Percentiles rank a stretch among this genome's conserved stretches.
phyloP scores from a whole-genome alignment of 2,888 invertebrate species.

The Papilio gigon region DNA sequence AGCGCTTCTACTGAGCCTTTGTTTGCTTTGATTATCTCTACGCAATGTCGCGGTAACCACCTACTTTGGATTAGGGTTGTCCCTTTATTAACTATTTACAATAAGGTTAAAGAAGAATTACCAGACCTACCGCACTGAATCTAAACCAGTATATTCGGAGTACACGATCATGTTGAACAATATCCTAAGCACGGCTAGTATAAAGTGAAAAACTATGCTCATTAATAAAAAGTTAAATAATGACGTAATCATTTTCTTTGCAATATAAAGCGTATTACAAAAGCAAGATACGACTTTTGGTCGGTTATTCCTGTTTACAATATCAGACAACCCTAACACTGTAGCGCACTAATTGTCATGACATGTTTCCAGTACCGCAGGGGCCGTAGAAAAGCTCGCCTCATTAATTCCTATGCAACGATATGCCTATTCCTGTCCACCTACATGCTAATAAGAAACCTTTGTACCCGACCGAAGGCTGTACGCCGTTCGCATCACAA shows the following conservation, averaged over 20 bases:
- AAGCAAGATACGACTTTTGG: too few species aligned
- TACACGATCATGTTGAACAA: too few species aligned
- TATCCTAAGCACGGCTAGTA: too few species aligned
- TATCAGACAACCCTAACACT: background rate
- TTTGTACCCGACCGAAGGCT: conserved; percentile 41
- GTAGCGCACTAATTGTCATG: conserved; percentile 7
- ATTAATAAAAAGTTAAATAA: too few species aligned
- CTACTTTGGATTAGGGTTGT: background rate
- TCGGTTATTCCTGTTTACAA: background rate
- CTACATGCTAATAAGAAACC: conserved; percentile 19
- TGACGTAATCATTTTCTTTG: too few species aligned
- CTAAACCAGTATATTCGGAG: too few species aligned
- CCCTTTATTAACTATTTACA: background rate
- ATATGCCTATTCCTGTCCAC: conserved; percentile 29
- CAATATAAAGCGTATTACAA: too few species aligned
- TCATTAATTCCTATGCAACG: conserved; percentile 24
- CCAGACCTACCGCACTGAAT: too few species aligned
- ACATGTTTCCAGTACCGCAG: background rate
- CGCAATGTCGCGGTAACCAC: conserved; percentile 3
- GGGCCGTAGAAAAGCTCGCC: background rate
- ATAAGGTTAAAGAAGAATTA: too few species aligned
- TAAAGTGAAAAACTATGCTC: too few species aligned
- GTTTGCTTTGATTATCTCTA: conserved; percentile 22
- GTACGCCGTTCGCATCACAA: conserved; percentile 27
- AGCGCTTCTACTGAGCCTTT: conserved; percentile 8